Conservation (phyloP, 1,140 invertebrate genomes). For the Papilio helenus region DNA sequence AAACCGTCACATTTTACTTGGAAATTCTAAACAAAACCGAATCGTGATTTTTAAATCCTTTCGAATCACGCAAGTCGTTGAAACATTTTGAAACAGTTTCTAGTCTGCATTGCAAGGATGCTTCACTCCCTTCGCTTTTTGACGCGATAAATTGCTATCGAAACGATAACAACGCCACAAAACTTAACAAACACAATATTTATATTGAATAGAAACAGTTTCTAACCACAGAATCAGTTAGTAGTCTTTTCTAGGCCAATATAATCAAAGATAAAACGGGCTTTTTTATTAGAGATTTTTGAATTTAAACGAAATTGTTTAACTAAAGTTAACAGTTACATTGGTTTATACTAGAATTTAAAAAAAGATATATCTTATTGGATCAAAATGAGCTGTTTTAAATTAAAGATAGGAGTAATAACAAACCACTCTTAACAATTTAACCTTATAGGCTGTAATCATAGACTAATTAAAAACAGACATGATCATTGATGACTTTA, state of each 20-base stretch:
- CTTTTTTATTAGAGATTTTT: not conserved
- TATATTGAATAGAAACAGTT: not conserved
- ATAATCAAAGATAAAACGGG: not conserved
- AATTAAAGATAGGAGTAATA: too few species aligned
- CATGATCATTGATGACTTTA: too few species aligned
- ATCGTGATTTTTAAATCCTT: not conserved
- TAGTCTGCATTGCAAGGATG: slow-evolving; percentile 35
- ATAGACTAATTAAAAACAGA: too few species aligned
- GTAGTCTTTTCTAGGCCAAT: not conserved
- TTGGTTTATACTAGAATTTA: not conserved
- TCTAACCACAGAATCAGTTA: not conserved
- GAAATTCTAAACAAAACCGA: not conserved
- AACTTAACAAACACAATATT: slow-evolving; percentile 13
- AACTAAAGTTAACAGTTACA: not conserved
- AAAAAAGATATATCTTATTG: not conserved
- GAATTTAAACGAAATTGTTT: not conserved
- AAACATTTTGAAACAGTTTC: slow-evolving; percentile 27
- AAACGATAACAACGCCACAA: slow-evolving; percentile 25
- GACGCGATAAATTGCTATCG: slow-evolving; percentile 30
- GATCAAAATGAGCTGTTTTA: not conserved
- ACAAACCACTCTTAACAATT: not conserved
- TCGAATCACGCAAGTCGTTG: slow-evolving; percentile 27
- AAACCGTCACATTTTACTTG: not conserved
- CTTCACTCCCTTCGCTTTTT: slow-evolving; percentile 28
- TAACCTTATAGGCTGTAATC: too few species aligned